Conservation (phyloP, 2,113 vertebrate species). For the Trochalopteron elliotii region DNA sequence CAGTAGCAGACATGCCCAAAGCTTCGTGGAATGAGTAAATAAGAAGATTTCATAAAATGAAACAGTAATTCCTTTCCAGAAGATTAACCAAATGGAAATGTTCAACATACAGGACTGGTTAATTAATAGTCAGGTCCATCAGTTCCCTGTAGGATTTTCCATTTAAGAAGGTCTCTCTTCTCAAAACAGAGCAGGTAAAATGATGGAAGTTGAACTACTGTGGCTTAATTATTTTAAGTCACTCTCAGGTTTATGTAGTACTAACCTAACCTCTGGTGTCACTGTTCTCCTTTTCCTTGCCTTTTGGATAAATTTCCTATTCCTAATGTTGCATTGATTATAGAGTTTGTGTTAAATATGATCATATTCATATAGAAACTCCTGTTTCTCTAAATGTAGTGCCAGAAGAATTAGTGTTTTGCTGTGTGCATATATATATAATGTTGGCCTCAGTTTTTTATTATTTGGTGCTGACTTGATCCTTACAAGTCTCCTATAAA, state of each 20-base stretch:
- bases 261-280: not conserved
- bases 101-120: slow-evolving; percentile 31
- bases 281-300: not conserved
- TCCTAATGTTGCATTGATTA: not conserved
- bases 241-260: not conserved
- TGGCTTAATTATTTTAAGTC: not conserved
- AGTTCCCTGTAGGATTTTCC: slow-evolving; percentile 30
- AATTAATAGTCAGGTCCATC: slow-evolving; percentile 53
- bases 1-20: slow-evolving; percentile 5
- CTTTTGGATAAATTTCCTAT: not conserved
- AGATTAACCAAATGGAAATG: slow-evolving; percentile 58
- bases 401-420: not conserved
- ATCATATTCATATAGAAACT: not conserved
- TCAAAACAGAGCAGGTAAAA: not conserved
- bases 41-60: slow-evolving; percentile 25
- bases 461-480: not conserved
- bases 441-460: not conserved
- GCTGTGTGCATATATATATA: not conserved
- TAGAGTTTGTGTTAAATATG: not conserved
- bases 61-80: slow-evolving; percentile 61
- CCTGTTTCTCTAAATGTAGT: not conserved
- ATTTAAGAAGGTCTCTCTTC: not conserved
- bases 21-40: slow-evolving; percentile 17
- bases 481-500: not conserved
- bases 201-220: not conserved